Percentiles rank a stretch among this genome's conserved stretches.
These are phyloP conservation scores for Loxodonta africana DNA, from an alignment of 2,113 vertebrate species.

Conservation along the genomic window DNA sequence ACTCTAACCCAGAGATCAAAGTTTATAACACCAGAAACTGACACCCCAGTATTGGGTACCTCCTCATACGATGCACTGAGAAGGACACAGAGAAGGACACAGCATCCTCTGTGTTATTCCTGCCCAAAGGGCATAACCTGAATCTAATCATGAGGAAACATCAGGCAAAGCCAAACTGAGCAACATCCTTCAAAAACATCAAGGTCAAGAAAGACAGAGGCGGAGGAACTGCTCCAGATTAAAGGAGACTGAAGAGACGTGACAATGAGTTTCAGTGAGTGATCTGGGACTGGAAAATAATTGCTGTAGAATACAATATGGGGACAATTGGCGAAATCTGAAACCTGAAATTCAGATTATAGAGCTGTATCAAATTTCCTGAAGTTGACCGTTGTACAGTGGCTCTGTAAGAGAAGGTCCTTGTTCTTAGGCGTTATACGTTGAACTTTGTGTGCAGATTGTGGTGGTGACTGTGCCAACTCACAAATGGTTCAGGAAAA, in stretches of 20 bases:
- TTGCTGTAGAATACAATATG: neutral
- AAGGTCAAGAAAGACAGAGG: neutral
- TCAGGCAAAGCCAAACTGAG: neutral
- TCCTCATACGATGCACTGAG: neutral
- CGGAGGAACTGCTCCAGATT: neutral
- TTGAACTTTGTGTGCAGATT: neutral
- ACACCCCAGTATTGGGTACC: neutral
- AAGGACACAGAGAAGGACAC: no score
- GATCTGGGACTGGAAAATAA: neutral
- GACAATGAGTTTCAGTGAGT: neutral
- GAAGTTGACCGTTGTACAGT: neutral
- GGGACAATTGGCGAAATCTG: neutral
- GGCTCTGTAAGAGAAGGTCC: neutral
- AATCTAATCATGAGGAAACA: neutral
- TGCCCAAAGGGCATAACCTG: neutral
- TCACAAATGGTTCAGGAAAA: neutral
- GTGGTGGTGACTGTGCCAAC: neutral
- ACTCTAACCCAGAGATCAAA: neutral
- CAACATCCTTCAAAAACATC: neutral
- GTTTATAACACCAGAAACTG: neutral
- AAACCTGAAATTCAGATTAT: neutral
- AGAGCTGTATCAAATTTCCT: neutral
- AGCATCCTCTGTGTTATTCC: neutral
- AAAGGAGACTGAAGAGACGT: neutral
- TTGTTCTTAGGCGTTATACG: neutral